Percentiles rank a stretch among this genome's conserved stretches.
Evolutionary conservation across 1,140 invertebrate species (phyloP).

Genomic region (Euura saliciscinereae): DNA sequence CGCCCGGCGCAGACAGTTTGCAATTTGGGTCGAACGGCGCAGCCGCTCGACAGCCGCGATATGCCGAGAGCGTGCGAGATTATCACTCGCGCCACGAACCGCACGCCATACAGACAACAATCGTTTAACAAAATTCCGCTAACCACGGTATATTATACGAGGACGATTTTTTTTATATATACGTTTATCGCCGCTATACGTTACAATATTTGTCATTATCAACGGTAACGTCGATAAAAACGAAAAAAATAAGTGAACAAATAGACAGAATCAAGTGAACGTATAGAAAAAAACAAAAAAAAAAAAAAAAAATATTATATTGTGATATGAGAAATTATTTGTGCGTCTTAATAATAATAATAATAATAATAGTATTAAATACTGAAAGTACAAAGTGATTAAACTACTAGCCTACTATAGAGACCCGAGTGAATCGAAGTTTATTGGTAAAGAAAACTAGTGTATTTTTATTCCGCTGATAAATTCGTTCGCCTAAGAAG

Average conservation of each 20-base stretch:
- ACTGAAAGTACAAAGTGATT: background rate
- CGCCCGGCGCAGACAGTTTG: background rate
- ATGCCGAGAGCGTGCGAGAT: conserved; percentile 52
- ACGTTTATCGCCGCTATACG: no score
- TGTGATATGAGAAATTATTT: no score
- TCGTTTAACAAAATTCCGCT: conserved; percentile 33
- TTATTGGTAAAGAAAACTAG: no score
- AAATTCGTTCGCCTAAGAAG: background rate
- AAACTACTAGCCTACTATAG: background rate
- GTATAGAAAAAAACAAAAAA: no score
- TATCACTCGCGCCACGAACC: conserved; percentile 59
- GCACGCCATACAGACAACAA: conserved; percentile 56
- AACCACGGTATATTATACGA: background rate
- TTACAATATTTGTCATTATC: background rate
- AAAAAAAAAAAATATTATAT: no score
- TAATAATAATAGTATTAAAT: background rate
- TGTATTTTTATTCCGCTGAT: no score
- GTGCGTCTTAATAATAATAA: no score
- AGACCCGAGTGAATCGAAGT: background rate
- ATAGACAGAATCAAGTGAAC: no score
- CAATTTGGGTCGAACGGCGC: conserved; percentile 38
- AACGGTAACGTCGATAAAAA: background rate
- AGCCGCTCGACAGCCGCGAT: conserved; percentile 52
- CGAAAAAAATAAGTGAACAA: no score
- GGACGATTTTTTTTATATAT: background rate